These are phyloP conservation scores for Aurelia aurita complex sp. Pacific DNA, from an alignment of 30 jellyfish, hydroid and myxozoan species.

Conservation along the genomic window DNA sequence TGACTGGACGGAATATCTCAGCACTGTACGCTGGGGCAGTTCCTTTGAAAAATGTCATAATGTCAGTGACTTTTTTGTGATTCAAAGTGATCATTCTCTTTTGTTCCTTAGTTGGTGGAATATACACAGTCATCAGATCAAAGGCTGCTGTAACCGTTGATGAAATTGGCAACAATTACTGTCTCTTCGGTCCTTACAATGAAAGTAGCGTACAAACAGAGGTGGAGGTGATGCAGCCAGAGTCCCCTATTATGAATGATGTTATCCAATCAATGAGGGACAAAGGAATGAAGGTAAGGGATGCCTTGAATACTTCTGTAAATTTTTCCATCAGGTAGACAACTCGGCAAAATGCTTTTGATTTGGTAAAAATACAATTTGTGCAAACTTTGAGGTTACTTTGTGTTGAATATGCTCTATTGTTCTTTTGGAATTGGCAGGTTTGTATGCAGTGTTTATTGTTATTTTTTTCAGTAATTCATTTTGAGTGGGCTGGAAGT, in stretches of 20 bases:
- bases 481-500: too few relatives aligned
- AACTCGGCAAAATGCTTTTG: too few relatives aligned
- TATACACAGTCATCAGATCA: conserved; percentile 97
- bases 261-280: conserved; percentile 87
- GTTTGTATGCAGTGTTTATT: too few relatives aligned
- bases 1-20: too few relatives aligned
- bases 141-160: conserved; percentile 98
- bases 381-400: too few relatives aligned
- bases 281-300: conserved; percentile 88
- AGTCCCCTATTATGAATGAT: conserved; percentile 53
- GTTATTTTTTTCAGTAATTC: too few relatives aligned
- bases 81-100: neutral
- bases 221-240: conserved; percentile 94
- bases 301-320: neutral
- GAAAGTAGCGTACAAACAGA: conserved; percentile 90
- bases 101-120: conserved; percentile 93
- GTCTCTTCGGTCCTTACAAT: conserved; percentile 92
- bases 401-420: too few relatives aligned
- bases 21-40: too few relatives aligned
- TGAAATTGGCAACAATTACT: conserved; percentile 91
- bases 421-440: too few relatives aligned
- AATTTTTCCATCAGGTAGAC: too few relatives aligned
- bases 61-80: neutral
- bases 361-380: too few relatives aligned
- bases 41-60: neutral